Base-by-base conservation (phyloP, 2,113 vertebrate species). In the Tretioscincus oriximinensis region DNA sequence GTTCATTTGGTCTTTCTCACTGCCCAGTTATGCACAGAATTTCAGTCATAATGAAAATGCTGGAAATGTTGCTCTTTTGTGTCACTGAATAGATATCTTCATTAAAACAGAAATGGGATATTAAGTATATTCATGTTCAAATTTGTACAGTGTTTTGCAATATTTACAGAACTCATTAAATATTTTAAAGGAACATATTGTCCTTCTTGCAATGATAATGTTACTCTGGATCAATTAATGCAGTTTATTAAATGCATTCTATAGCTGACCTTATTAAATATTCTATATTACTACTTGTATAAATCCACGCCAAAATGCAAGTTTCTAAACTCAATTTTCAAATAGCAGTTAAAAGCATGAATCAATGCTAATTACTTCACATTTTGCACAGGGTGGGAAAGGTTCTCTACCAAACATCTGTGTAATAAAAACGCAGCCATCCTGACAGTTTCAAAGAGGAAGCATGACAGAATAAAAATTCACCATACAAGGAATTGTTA, bases 141-240 rank as follows among this genome's bases (percentile, higher is more conserved):
- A 90, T 54, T 71, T 92, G 87, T 90, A 87, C 80, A 63, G 84
- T 89, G 88, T 81, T 92, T 90, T 91, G 82, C 85, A 85, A 85
- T 65, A 87, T 94, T 92, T 92, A 83, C 90, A 86, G 63, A 86
- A 84, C 81, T 87, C 81, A 85, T 92, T 58, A 58, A 58, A 58
- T 58, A 18, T 93, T 94, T 91, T 91, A 93, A 41, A 80, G 84
- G 88, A 81, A 76, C 79, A 88, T 81, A 92, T 82, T 86, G 92
- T 91, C 94, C 91, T 91, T 95, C 92, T 92, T 88, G 92, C 91
- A 94, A 95, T 94, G 91, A 93, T 90, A 92, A 90, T 94, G 91
- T 94, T 95, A 95, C 91, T 89, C 86, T 91, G 86, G 91, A 89
- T 92, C 85, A 90, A 91, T 91, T 94, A 91, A 91, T 26, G 86